Evolutionary conservation across 2,888 invertebrate species (phyloP), one percentile per base, ranked within the genome.

Genomic region (Eristalis intricaria): DNA sequence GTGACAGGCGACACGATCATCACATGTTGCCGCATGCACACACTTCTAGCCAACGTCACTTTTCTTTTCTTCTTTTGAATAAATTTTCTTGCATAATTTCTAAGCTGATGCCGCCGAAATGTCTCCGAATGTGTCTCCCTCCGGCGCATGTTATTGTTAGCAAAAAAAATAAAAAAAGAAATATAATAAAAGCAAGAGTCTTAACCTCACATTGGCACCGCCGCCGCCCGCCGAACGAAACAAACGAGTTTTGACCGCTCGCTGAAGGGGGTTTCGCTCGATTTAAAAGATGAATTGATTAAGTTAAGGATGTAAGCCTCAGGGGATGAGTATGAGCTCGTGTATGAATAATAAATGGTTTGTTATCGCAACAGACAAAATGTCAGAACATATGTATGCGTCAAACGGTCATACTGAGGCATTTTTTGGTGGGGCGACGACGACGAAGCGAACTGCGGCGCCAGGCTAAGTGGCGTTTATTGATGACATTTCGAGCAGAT

Each of bases 101-200:
- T 70, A 70, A 63, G 50, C 26, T 70, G 3, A 56, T 58, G 63
- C 32, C 69, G 70, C 78, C 78, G 63, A 70, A 78, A 38, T 70
- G 78, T 78, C 69, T 78, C 78, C 22, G 63, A 40, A 8, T 50
- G 60, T 26, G 60, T 15, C 15, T 29, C 60, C 23, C 60, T 13
- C 26, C 15, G 13, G 38, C 32, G 32, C 58, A 65, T 63, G 74
- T 35, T 32, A 64, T 35, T 13, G 35, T 23, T 35, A 19, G 10
- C n/a, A 56, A 56, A 29, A 61, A 26, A 26, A 61, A 60, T 4
- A 22, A 1, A 23, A 61, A 26, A 26, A 29, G 13, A 23, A 50
- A 56, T 8, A 60, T 1, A 13, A 60, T 8, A 15, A 23, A 23
- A 60, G 22, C 58, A 43, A 43, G n/a, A 50, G 8, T n/a, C 50